Conservation (phyloP, 1,140 invertebrate species). For the Potamilus streckersoni region DNA sequence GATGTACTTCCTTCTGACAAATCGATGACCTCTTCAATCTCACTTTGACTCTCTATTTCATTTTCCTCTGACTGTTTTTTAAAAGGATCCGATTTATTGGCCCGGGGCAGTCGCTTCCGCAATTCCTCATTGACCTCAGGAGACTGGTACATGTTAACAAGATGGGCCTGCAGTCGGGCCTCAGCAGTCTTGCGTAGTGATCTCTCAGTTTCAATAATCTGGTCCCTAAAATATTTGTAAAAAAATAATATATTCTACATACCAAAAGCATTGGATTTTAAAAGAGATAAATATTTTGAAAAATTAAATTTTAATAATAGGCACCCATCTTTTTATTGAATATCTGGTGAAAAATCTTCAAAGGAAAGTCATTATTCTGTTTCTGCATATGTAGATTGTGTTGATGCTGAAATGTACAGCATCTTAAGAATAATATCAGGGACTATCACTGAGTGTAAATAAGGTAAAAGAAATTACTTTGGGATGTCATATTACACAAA, state of each 20-base stretch:
- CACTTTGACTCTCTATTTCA: slow-evolving; percentile 21
- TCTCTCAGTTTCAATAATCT: slow-evolving; percentile 25
- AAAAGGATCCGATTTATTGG: slow-evolving; percentile 37
- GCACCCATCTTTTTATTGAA: not conserved
- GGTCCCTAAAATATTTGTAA: slow-evolving; percentile 23
- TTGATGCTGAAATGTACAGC: not conserved
- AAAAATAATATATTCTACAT: not conserved
- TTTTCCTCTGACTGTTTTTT: not conserved
- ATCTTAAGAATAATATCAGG: not conserved
- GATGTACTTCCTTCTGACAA: no score
- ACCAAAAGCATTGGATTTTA: not conserved
- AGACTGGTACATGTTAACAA: slow-evolving; percentile 29
- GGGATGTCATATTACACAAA: no score
- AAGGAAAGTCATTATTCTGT: not conserved
- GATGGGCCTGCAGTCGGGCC: slow-evolving; percentile 14
- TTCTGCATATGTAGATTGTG: not conserved
- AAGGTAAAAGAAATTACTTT: no score
- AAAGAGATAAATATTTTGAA: not conserved
- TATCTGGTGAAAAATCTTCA: not conserved
- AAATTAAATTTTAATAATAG: not conserved
- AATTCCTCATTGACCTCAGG: slow-evolving; percentile 36
- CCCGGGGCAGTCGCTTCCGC: slow-evolving; percentile 30
- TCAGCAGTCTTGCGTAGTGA: slow-evolving; percentile 30
- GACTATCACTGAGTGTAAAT: no score
- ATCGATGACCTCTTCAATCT: slow-evolving; percentile 27